Percentiles rank a stretch among this genome's conserved stretches.
Conservation (phyloP, 2,113 vertebrate genomes). For the Aplodontia rufa region DNA sequence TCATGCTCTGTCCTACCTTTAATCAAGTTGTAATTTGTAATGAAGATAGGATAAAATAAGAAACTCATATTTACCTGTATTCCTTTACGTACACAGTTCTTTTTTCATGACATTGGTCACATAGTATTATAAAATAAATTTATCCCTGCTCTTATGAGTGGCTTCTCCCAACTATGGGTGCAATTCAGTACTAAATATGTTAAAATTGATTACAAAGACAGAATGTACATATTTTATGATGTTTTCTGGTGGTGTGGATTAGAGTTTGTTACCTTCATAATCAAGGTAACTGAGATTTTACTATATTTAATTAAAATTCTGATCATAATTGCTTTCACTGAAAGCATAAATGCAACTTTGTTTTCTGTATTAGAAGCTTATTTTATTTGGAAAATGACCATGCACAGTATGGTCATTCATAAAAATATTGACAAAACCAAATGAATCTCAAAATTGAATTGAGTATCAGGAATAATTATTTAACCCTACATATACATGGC, state of each 20-base stretch:
- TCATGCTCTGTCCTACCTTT: not conserved
- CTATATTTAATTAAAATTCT: not conserved
- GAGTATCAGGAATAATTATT: not conserved
- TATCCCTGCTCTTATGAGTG: not conserved
- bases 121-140: not conserved
- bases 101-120: not conserved
- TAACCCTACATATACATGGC: not conserved
- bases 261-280: slow-evolving; percentile 19
- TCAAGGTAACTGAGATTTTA: not conserved
- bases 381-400: not conserved
- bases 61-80: slow-evolving; percentile 23
- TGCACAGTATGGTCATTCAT: not conserved
- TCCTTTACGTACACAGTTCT: not conserved
- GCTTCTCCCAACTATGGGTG: not conserved
- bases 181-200: slow-evolving; percentile 15
- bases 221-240: not conserved
- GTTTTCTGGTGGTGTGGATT: slow-evolving; percentile 1
- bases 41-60: not conserved
- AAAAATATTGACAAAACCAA: not conserved
- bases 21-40: slow-evolving; percentile 24
- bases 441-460: not conserved
- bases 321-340: slow-evolving; percentile 37
- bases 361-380: not conserved
- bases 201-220: slow-evolving; percentile 18
- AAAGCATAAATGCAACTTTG: not conserved